Conservation (phyloP, 2,888 invertebrate species). For the Lochmaea crataegi region DNA sequence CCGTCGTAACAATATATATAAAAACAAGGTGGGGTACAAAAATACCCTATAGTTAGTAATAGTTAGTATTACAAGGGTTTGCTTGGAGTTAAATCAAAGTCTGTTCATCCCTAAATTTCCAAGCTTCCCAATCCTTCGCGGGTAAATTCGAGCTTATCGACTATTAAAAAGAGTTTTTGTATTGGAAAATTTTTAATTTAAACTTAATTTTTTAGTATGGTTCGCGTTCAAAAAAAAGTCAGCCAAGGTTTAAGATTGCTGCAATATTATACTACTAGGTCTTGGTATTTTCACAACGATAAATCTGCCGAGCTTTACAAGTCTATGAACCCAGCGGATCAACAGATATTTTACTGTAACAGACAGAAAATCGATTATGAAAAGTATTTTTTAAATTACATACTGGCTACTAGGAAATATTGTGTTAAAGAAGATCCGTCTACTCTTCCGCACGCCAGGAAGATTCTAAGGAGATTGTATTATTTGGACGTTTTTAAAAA, state of each 20-base stretch:
- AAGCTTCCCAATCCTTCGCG: too few species aligned
- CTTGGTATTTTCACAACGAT: constrained; percentile 81
- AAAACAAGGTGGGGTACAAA: too few species aligned
- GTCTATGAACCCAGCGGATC: constrained; percentile 69
- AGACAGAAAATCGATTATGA: constrained; percentile 71
- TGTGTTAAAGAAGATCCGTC: constrained; percentile 86
- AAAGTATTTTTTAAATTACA: constrained; percentile 75
- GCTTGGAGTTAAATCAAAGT: too few species aligned
- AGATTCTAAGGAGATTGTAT: constrained; percentile 68
- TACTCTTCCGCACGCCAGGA: constrained; percentile 79
- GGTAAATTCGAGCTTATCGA: too few species aligned
- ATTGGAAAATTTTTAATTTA: too few species aligned
- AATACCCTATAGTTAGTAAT: too few species aligned
- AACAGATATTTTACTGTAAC: constrained; percentile 71
- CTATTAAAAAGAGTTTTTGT: too few species aligned
- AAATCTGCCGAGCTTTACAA: constrained; percentile 70
- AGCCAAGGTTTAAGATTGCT: constrained; percentile 74
- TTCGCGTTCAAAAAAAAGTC: constrained; percentile 73
- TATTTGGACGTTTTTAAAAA: constrained; percentile 61
- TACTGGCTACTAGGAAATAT: constrained; percentile 85
- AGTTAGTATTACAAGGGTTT: too few species aligned
- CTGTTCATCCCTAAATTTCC: too few species aligned
- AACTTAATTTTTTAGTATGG: constrained; percentile 67
- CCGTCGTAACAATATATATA: too few species aligned
- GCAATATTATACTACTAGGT: constrained; percentile 83